Evolutionary conservation across 1,140 invertebrate species (phyloP), one percentile per base, ranked within the genome.

Genomic region (Argopecten irradians): DNA sequence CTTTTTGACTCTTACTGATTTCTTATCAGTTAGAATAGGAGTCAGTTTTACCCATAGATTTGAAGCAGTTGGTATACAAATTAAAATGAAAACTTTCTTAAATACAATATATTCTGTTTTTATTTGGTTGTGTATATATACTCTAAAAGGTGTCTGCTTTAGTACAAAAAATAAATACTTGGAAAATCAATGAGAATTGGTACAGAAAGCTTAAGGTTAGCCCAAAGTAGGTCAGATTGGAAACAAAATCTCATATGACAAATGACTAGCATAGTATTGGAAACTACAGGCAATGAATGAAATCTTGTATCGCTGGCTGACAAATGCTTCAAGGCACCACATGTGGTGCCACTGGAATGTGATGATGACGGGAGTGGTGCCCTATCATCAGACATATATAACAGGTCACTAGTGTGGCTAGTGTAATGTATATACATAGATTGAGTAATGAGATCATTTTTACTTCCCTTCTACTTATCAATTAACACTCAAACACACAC

Each of bases 361-460:
- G 55, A 71, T 71, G 55, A 71, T n/a, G 55, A 71, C n/a, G 11
- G 55, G 55, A 71, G n/a, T 71, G 28, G 16, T 71, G 55, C 55
- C 55, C n/a, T 71, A 71, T 28, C 55, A 71, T 71, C 55, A 71
- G 55, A 71, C 55, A 7, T n/a, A 28, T 46, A 55, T 55, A 28
- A 71, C 55, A 71, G 22, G 55, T 71, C 55, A 71, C 22, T 28
- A 3, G 16, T 71, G 55, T n/a, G 55, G 55, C 55, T 28, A 0
- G 22, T 46, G n/a, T n/a, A 71, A 71, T 28, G 8, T 39, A 39
- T 71, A 71, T n/a, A n/a, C n/a, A n/a, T n/a, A n/a, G n/a, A n/a
- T 28, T n/a, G 55, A 71, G 55, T 71, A 71, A 71, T 71, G 55
- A 71, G 55, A 71, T 71, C 55, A 71, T 71, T 28, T 71, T 71